Percentiles rank a stretch among this genome's conserved stretches.
Evolutionary conservation across 1,140 invertebrate genomes (phyloP).

Genomic region (Pachypsylla venusta): DNA sequence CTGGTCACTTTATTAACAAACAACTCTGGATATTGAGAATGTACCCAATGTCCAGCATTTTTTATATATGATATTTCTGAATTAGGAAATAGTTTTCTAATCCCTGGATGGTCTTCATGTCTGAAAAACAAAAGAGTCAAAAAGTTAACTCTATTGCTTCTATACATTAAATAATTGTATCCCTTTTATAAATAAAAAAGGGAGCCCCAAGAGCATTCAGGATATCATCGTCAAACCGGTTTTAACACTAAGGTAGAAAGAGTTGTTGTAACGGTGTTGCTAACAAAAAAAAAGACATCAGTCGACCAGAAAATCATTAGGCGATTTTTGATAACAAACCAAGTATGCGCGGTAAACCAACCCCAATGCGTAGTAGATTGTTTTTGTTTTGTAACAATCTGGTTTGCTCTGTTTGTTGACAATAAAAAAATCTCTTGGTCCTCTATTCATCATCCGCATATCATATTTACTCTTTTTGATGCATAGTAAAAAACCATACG

Average conservation of each 20-base stretch:
- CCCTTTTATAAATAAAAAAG: too few relatives aligned
- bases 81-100: slow-evolving; percentile 58
- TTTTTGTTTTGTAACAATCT: too few relatives aligned
- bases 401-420: too few relatives aligned
- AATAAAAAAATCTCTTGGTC: too few relatives aligned
- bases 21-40: slow-evolving; percentile 70
- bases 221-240: neutral
- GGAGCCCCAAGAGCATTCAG: neutral
- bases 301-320: neutral
- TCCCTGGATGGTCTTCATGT: slow-evolving; percentile 45
- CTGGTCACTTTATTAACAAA: slow-evolving; percentile 40
- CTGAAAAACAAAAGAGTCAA: slow-evolving; percentile 26
- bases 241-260: neutral
- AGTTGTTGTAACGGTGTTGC: neutral
- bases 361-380: too few relatives aligned
- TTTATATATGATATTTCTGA: slow-evolving; percentile 55
- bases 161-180: too few relatives aligned
- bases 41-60: slow-evolving; percentile 80
- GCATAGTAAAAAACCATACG: too few relatives aligned
- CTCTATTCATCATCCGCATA: too few relatives aligned
- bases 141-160: slow-evolving; percentile 17
- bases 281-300: neutral
- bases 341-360: too few relatives aligned
- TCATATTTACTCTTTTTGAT: too few relatives aligned
- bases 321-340: too few relatives aligned